Conservation (phyloP, 2,888 invertebrate species). For the Hypomecis atomaria region DNA sequence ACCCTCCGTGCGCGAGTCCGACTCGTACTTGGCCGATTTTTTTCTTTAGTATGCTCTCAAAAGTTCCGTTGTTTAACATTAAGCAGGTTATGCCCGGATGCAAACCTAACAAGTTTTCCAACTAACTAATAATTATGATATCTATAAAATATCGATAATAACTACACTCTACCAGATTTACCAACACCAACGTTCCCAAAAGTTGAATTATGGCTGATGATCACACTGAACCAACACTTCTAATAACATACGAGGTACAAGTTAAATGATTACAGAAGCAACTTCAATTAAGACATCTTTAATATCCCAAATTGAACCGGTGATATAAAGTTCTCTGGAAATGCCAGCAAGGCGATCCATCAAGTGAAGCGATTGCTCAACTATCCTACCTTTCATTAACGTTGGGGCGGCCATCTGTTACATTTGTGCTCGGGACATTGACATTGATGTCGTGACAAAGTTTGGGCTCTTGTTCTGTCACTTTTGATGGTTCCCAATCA, state of each 20-base stretch:
- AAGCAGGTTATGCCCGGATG: too few relatives aligned
- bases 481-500: constrained; percentile 3
- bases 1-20: too few relatives aligned
- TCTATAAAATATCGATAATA: neutral
- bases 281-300: constrained; percentile 39
- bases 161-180: neutral
- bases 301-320: constrained; percentile 33
- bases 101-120: neutral
- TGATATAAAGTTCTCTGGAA: constrained; percentile 36
- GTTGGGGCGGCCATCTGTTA: constrained; percentile 26
- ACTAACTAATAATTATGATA: neutral
- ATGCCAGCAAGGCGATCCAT: constrained; percentile 37
- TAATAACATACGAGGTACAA: constrained; percentile 10
- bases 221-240: constrained; percentile 10
- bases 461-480: neutral
- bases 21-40: too few relatives aligned
- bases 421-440: constrained; percentile 9
- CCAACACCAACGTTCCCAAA: neutral
- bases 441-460: constrained; percentile 5
- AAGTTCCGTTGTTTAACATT: too few relatives aligned
- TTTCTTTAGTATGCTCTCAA: too few relatives aligned
- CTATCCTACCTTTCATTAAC: constrained; percentile 45
- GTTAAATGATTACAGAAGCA: constrained; percentile 35
- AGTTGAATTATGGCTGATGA: constrained; percentile 14
- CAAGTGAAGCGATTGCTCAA: constrained; percentile 39